Evolutionary conservation across 2,888 invertebrate species (phyloP).

Genomic region (Mycalesis mineus): DNA sequence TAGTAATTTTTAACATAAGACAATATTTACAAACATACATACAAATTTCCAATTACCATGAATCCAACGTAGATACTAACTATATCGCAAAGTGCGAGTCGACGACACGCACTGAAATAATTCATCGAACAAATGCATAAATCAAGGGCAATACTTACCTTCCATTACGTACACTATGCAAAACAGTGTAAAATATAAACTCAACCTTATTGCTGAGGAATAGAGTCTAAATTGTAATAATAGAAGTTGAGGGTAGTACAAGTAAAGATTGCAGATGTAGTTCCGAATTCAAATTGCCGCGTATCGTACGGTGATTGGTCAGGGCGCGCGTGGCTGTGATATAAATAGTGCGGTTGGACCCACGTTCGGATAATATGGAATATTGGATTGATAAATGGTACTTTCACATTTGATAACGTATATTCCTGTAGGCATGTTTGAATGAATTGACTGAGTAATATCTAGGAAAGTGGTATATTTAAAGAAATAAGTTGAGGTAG

Average conservation of each 20-base stretch:
- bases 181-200: conserved; percentile 8
- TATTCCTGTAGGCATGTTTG: conserved; percentile 1
- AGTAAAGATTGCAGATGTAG: conserved; percentile 47
- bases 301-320: conserved; percentile 73
- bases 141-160: conserved; percentile 65
- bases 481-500: no score
- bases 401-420: conserved; percentile 23
- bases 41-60: conserved; percentile 16
- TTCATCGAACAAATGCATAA: conserved; percentile 74
- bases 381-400: conserved; percentile 47
- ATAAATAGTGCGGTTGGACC: conserved; percentile 71
- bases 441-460: neutral
- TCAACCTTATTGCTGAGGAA: conserved; percentile 20
- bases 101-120: conserved; percentile 64
- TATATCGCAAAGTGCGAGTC: conserved; percentile 53
- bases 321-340: conserved; percentile 67
- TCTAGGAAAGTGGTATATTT: no score
- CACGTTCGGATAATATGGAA: conserved; percentile 57
- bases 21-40: conserved; percentile 17
- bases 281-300: conserved; percentile 72
- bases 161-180: conserved; percentile 24
- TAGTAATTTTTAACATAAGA: neutral
- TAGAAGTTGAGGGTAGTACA: conserved; percentile 30
- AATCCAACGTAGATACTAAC: conserved; percentile 32
- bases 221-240: conserved; percentile 20